A percentile compares a stretch with the other conserved stretches of the same genome.
These are phyloP conservation scores for Aleiodes testaceus DNA, from an alignment of 2,888 invertebrate species.

Conservation along the genomic window DNA sequence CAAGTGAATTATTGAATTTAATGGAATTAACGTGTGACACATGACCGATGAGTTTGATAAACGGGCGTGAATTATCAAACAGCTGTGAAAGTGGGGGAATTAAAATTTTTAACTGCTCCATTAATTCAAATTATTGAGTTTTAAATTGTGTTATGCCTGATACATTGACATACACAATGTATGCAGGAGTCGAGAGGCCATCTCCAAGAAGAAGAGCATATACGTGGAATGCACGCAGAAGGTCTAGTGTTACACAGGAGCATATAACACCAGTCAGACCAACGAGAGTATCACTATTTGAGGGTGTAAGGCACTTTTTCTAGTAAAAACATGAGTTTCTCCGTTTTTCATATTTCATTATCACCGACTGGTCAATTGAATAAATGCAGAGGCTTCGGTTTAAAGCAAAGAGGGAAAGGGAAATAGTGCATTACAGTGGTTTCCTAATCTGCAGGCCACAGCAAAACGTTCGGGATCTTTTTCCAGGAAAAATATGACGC, in stretches of 20 bases:
- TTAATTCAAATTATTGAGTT: background rate
- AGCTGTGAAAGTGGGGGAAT: conserved; percentile 7
- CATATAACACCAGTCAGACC: conserved; percentile 53
- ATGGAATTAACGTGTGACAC: background rate
- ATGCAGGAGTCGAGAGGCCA: conserved; percentile 66
- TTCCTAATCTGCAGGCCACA: conserved; percentile 40
- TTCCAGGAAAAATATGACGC: background rate
- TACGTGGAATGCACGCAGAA: conserved; percentile 63
- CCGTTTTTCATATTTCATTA: background rate
- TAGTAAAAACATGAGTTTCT: background rate
- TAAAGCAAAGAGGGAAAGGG: background rate
- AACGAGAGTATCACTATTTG: conserved; percentile 62
- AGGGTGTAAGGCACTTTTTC: conserved; percentile 30
- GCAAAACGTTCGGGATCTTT: conserved; percentile 26
- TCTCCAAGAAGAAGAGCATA: conserved; percentile 63
- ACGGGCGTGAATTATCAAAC: background rate
- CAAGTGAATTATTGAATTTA: background rate
- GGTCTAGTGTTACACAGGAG: conserved; percentile 54
- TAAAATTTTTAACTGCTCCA: background rate
- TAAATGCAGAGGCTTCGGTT: conserved; percentile 16
- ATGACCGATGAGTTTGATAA: conserved; percentile 23
- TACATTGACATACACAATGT: conserved; percentile 69
- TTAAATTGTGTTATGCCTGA: conserved; percentile 62
- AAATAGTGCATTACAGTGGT: conserved; percentile 30
- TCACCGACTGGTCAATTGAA: conserved; percentile 28